Evolutionary conservation across 2,113 vertebrate genomes (phyloP).

Genomic region (Lycaon pictus): DNA sequence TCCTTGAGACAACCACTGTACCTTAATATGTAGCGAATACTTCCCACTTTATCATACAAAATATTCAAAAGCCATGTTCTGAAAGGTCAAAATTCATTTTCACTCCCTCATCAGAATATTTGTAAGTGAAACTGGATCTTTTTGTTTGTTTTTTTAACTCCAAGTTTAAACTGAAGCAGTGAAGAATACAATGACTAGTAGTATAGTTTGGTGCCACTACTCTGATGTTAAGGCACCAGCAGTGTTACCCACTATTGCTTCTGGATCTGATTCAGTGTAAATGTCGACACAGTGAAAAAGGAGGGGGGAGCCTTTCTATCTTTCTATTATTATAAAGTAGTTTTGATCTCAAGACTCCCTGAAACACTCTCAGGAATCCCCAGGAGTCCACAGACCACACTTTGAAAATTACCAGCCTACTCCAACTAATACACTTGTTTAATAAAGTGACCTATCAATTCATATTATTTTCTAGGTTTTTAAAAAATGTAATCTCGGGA

Average conservation of each 20-base stretch:
- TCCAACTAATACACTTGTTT: not conserved
- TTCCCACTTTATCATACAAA: conserved; percentile 31
- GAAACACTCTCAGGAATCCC: not conserved
- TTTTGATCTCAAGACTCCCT: not conserved
- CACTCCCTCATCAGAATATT: conserved; percentile 47
- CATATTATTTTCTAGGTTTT: not conserved
- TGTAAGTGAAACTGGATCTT: not conserved
- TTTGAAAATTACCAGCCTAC: not conserved
- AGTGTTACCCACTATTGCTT: conserved; percentile 23
- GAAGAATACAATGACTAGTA: not conserved
- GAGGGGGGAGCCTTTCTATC: no score
- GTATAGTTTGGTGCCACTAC: not conserved
- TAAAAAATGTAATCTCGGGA: not conserved
- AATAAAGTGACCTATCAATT: not conserved
- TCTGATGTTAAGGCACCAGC: not conserved
- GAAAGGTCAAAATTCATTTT: conserved; percentile 43
- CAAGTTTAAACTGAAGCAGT: not conserved
- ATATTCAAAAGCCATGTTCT: conserved; percentile 24
- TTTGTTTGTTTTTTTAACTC: not conserved
- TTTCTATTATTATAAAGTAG: conserved; percentile 5
- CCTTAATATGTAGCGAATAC: not conserved
- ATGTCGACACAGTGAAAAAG: not conserved
- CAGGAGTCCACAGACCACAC: not conserved
- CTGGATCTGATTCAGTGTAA: not conserved
- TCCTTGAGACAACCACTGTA: not conserved